Evolutionary conservation across 2,113 vertebrate species (phyloP).

Genomic region (Oostethus manadensis): DNA sequence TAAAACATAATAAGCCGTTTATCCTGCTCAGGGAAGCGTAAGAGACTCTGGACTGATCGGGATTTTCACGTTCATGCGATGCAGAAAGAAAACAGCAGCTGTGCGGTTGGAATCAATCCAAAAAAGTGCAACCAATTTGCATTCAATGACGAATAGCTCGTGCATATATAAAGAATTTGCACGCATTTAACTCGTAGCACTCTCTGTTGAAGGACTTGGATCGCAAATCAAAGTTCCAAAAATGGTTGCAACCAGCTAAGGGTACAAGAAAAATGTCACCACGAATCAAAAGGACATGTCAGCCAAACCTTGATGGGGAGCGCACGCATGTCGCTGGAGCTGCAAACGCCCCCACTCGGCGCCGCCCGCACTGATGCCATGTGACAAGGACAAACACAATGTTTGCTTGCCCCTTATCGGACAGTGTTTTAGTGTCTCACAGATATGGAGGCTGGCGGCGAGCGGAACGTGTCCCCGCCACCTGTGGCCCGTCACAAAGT

Average conservation of each 20-base stretch:
- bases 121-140: too few relatives aligned
- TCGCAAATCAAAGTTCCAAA: not conserved
- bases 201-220: too few relatives aligned
- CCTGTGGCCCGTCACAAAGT: slow-evolving; percentile 46
- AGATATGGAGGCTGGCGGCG: slow-evolving; percentile 35
- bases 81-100: too few relatives aligned
- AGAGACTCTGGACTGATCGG: too few relatives aligned
- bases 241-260: slow-evolving; percentile 8
- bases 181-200: too few relatives aligned
- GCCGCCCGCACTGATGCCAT: slow-evolving; percentile 29
- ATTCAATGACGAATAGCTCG: too few relatives aligned
- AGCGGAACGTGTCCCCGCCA: slow-evolving; percentile 35
- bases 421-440: slow-evolving; percentile 45
- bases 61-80: too few relatives aligned
- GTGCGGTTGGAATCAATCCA: too few relatives aligned
- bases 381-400: slow-evolving; percentile 47
- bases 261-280: slow-evolving; percentile 11
- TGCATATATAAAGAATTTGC: too few relatives aligned
- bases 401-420: slow-evolving; percentile 37
- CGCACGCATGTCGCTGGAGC: slow-evolving; percentile 19
- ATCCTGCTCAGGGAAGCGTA: too few relatives aligned
- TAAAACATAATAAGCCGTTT: too few relatives aligned
- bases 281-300: slow-evolving; percentile 12
- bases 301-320: slow-evolving; percentile 15
- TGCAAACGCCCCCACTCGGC: slow-evolving; percentile 13